Base-by-base conservation (phyloP, 2,113 vertebrate genomes). In the Columba janthina region DNA sequence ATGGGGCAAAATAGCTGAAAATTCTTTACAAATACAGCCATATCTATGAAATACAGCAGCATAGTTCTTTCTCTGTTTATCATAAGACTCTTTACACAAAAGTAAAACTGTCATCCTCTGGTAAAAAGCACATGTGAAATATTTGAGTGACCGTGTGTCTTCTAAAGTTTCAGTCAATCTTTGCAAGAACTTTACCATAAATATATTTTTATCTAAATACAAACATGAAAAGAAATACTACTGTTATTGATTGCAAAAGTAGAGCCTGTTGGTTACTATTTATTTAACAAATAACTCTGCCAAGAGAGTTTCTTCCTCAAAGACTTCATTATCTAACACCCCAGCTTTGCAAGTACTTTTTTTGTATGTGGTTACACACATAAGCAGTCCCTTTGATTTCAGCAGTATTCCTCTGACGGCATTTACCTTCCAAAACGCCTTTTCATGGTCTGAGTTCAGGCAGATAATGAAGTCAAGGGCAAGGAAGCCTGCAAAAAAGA, bases 141-240 rank as follows among this genome's bases (percentile, higher is more conserved):
- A 94, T 58, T 46, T 88, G 82, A 95, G 82, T 46, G 44, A 88
- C 58, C 85, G 9, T 42, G 46, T 32, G 31, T n/a, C 40, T 90
- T 88, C 75, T 61, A 79, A 93, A 88, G 31, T 65, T 84, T 73
- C 92, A 79, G 73, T 64, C 70, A 89, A 73, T 66, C 44, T 90
- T 83, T 73, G 61, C 40, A 79, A 82, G n/a, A 88, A 28, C 67
- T 88, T 85, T 1, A 2, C 19, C 66, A 89, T 44, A 90, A 93
- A 88, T 42, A 79, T 40, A 70, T 91, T 91, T 95, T 94, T 90
- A 95, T 92, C 88, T 82, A 83, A 93, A 91, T 28, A 83, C 15
- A 50, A 85, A 89, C 82, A 93, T 2, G 1, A 85, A 70, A 83
- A 76, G 58, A 95, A 94, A 67, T 89, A 64, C 38, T 67, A n/a